Base-by-base conservation (phyloP, 2,888 invertebrate genomes). In the Hydroisotoma schaefferi region DNA sequence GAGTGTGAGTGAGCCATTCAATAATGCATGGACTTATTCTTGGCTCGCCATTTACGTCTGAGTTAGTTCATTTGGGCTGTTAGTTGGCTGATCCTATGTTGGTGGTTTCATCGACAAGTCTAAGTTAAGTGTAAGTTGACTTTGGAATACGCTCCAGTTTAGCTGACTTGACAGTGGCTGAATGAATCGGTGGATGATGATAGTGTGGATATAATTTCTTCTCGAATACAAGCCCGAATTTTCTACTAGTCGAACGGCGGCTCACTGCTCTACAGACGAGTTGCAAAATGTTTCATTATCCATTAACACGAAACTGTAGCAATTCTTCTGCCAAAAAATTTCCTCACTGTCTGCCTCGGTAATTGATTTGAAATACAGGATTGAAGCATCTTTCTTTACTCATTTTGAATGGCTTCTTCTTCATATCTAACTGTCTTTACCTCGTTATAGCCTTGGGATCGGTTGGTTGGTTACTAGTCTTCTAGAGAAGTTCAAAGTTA, bases 231-330 rank as follows among this genome's bases (percentile, higher is more conserved):
- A 40, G n/a, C 40, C 40, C 15, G 40, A 40, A 40, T 15, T 33
- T 15, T 33, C 33, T 33, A 8, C 33, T 33, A 15, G 8, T 33
- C 33, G 8, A 38, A 15, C 38, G 52, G 52, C 37, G 25, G 38
- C 37, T 52, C 44, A 25, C 54, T 27, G 20, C 44, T 28, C 43
- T 27, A 43, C 27, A 28, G 27, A 44, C 37, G 46, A 55, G 28
- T 55, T 55, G 28, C 23, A 55, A 55, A 55, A 55, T 46, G 44
- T 28, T 55, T 55, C 46, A 55, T 22, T 46, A 46, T 55, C 55
- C 55, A 43, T 55, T 46, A 44, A 33, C 46, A n/a, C 28, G 29
- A 26, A 25, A 44, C 40, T 40, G 20, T 18, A 40, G 40, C 40
- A 8, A 15, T 40, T 40, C 20, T 20, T 40, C 40, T 40, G 15